Base-by-base conservation (phyloP, 2,113 vertebrate species). In the Crotalus viridis region DNA sequence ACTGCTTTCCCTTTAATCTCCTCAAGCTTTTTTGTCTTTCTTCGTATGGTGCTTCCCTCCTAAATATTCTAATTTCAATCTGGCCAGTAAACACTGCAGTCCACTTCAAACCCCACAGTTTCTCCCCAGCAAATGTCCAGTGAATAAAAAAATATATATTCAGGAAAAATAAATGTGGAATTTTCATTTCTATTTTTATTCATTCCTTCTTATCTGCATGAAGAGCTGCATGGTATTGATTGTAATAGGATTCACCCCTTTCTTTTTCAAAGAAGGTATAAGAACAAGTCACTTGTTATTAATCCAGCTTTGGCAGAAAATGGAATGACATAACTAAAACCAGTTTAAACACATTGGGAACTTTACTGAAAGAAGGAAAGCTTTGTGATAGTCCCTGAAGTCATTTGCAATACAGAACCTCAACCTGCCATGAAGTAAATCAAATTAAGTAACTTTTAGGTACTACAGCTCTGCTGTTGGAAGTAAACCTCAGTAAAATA, bases 1-100 rank as follows among this genome's bases (percentile, higher is more conserved):
- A 1, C 2, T 94, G 4, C 69, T 93, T 90, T 93, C 2, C 13
- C 85, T 81, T 94, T 91, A 88, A 92, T 21, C 89, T 93, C 89
- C 89, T 26, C 92, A 26, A 55, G 17, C 1, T 0, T 86, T 94
- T 93, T 92, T 69, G 89, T 15, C 89, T 92, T 64, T 64, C 87
- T 89, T 74, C 90, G 88, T 69, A 92, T 55, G 24, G 56, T 13
- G 0, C 93, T 95, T 59, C 54, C 12, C 93, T 8, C 15, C n/a
- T 56, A 39, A 64, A 28, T 61, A 0, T 55, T 89, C 3, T 93
- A 92, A 87, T n/a, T 91, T 64, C 6, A 94, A 88, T 89, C 5
- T 94, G 89, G 0, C 0, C 33, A 88, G 43, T 93, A 93, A 57
- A 5, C 1, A 85, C 28, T 43, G 33, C 12, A 90, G 90, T 5